Evolutionary conservation across 2,888 invertebrate species (phyloP), one percentile per base, ranked within the genome.

Genomic region (Blastobasis lacticolella): DNA sequence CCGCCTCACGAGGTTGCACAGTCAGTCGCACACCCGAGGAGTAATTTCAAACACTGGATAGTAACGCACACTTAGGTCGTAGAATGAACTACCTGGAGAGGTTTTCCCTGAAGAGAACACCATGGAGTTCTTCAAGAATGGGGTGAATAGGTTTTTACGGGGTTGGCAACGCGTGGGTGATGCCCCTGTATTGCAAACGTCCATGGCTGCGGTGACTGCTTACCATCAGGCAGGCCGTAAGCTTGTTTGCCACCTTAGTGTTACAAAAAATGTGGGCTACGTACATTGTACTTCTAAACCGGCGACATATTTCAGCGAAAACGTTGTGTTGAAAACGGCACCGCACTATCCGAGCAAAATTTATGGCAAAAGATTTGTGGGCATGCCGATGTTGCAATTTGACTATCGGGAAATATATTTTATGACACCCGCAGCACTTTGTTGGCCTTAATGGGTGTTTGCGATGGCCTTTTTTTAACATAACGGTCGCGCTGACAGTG

Each of bases 331-430:
- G 61, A 55, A 57, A 54, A 56, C 72, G 66, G 75, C 78, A 69
- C 60, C 62, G 60, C 45, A 36, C 41, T 48, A 59, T 52, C 54
- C 60, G 66, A 61, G 65, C 70, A 74, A 81, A 82, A 84, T 82
- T 81, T 83, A 83, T 81, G 71, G 80, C 67, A 74, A 78, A 81
- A 81, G 81, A 83, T 83, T 81, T 82, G 81, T 81, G 75, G 72
- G 66, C 71, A 63, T 67, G 76, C 77, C 78, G 75, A 78, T 78
- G 75, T 79, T 73, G 82, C 82, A 84, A 85, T 84, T 85, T 82
- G 79, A 77, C 78, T 85, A 82, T 82, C 79, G 80, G 78, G 73
- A 84, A 82, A 83, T 81, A 84, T 81, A 83, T 85, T 82, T 82
- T 82, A 82, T 81, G 80, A 80, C 75, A 72, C 78, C 73, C 72